A percentile compares a stretch with the other conserved stretches of the same genome.
These are phyloP conservation scores for Chlamydotis undulata DNA, from an alignment of 2,113 vertebrate genomes.

Conservation along the genomic window DNA sequence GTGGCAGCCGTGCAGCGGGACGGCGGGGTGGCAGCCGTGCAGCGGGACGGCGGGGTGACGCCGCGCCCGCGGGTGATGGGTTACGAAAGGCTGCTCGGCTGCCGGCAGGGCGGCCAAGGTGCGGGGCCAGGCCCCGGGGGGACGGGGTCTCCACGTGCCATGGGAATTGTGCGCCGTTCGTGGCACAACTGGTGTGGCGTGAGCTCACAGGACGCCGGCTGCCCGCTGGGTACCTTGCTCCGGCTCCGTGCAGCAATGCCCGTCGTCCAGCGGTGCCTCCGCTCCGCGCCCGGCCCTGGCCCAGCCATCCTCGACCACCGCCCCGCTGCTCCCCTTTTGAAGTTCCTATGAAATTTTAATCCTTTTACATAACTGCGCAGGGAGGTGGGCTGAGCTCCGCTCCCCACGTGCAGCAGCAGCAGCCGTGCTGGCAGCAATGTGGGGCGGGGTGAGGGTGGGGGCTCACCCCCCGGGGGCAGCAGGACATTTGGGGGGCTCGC, in stretches of 20 bases:
- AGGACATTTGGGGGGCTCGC: background rate
- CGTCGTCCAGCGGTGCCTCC: background rate
- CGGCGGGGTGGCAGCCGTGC: no score
- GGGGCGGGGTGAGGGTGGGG: background rate
- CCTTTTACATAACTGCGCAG: slow-evolving; percentile 21
- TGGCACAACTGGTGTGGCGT: accelerated
- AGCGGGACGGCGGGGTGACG: background rate
- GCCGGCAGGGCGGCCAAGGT: background rate
- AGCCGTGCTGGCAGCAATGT: accelerated
- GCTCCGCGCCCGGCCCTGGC: accelerated
- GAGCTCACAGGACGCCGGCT: accelerated
- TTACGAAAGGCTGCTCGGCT: background rate
- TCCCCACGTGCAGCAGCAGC: background rate
- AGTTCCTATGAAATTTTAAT: slow-evolving; percentile 18
- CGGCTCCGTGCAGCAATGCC: background rate
- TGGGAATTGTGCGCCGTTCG: accelerated
- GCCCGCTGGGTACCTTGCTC: background rate
- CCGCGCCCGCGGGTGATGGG: background rate
- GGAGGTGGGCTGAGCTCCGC: slow-evolving; percentile 11
- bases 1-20: background rate
- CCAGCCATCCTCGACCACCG: background rate
- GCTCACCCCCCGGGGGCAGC: background rate
- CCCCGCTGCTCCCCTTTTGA: slow-evolving; percentile 3
- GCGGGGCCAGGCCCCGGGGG: accelerated
- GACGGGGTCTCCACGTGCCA: accelerated